Base-by-base conservation (phyloP, 2,113 vertebrate species). In the Cervus canadensis region DNA sequence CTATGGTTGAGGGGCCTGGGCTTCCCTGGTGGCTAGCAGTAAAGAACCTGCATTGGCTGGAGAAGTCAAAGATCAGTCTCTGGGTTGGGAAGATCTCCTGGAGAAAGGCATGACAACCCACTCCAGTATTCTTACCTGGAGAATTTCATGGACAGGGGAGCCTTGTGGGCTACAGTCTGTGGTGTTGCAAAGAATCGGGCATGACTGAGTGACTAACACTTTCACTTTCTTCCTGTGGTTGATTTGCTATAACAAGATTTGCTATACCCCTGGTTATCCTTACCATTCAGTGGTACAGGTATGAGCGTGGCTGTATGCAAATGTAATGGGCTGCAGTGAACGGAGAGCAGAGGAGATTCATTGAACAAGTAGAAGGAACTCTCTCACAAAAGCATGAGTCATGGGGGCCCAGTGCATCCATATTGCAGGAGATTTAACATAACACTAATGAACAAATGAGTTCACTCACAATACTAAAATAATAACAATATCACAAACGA, bases 261-360 rank as follows among this genome's bases (percentile, higher is more conserved):
- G 7, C 15, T 48, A 30, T 33, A n/a, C 2, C 12, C 12, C 0
- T 40, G 0, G 1, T 19, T 54, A 2, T 43, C 6, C 17, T 45
- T 81, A 5, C 36, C 13, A 10, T 8, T 76, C 23, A 28, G 7
- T 92, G 40, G 25, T 7, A 1, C 36, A 25, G 1, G 7, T 3
- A 13, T 40, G 10, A 10, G 3, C 3, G 12, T n/a, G 11, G 2
- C 5, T 12, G 5, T 15, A 12, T 14, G 2, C 71, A 82, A 16
- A 43, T 21, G 5, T 11, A 64, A 25, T 6, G 14, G 4, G 6
- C 1, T 52, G 1, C 10, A 14, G 25, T 67, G 23, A 50, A 28
- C 4, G 33, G 3, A 76, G 11, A 64, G 13, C 12, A 88, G 36
- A 25, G n/a, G 4, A 81, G 0, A 5, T 4, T 40, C 5, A 7